These are phyloP conservation scores for Ericerus pela DNA, from an alignment of 1,140 invertebrate species.

Conservation along the genomic window DNA sequence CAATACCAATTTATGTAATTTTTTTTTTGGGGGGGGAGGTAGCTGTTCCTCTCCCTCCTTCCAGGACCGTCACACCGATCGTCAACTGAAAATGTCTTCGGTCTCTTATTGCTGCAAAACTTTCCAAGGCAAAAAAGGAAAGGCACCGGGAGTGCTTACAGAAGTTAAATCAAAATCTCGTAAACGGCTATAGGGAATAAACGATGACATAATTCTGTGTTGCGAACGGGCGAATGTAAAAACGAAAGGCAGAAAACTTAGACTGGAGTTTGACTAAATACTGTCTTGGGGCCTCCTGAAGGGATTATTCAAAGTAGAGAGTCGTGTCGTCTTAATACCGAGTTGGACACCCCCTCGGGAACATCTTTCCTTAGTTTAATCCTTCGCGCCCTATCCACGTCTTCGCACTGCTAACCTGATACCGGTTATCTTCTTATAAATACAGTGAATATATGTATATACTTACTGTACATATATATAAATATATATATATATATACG, in stretches of 20 bases:
- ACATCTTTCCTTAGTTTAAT: slow-evolving; percentile 11
- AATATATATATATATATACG: no score
- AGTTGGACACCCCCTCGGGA: slow-evolving; percentile 11
- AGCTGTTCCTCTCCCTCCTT: no score
- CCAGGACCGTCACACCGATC: no score
- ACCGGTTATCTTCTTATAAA: slow-evolving; percentile 6
- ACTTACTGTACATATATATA: no score
- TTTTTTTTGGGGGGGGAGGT: no score
- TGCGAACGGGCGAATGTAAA: not conserved
- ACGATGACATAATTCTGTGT: slow-evolving; percentile 11
- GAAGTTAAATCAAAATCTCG: slow-evolving; percentile 10
- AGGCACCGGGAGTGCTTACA: not conserved
- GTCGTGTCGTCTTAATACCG: slow-evolving; percentile 11
- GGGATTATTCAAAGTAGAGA: slow-evolving; percentile 11
- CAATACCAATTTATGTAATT: no score
- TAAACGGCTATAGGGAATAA: slow-evolving; percentile 12
- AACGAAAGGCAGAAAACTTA: slow-evolving; percentile 12
- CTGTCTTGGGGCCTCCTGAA: slow-evolving; percentile 11
- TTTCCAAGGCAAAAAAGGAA: no score
- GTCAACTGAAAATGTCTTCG: no score
- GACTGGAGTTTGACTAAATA: slow-evolving; percentile 8
- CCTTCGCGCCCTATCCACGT: slow-evolving; percentile 2
- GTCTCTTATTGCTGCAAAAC: no score
- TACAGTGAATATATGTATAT: no score
- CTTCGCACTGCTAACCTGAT: slow-evolving; percentile 6